Conservation (phyloP, 2,888 invertebrate genomes). For the Drosophila hamatofila region DNA sequence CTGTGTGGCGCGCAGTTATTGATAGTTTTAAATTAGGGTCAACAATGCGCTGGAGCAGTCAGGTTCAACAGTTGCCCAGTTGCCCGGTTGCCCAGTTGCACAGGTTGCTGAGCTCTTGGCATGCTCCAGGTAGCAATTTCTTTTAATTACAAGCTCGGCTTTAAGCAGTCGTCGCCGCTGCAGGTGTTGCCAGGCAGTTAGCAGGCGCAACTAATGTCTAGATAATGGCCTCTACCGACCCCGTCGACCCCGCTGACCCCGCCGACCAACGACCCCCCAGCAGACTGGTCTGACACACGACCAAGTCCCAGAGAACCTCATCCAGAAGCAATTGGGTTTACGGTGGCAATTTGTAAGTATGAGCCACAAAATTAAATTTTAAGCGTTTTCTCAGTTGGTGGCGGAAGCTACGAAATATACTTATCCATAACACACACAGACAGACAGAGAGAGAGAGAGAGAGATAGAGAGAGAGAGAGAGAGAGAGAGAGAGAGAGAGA, state of each 20-base stretch:
- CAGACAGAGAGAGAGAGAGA: background rate
- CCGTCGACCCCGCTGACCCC: constrained; percentile 4
- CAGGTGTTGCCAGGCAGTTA: constrained; percentile 75
- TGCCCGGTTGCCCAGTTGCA: background rate
- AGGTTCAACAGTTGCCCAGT: constrained; percentile 20
- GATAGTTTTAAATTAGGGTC: constrained; percentile 81
- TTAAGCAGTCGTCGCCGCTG: constrained; percentile 54
- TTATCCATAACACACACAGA: constrained; percentile 2
- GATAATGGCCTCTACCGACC: constrained; percentile 51
- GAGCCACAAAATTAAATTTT: constrained; percentile 46
- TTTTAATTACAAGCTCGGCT: constrained; percentile 68
- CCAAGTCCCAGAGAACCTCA: constrained; percentile 12
- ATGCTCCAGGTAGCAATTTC: constrained; percentile 71
- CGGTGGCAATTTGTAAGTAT: constrained; percentile 58
- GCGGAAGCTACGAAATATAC: constrained; percentile 29
- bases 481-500: background rate
- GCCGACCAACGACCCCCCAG: background rate
- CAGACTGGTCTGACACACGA: constrained; percentile 11
- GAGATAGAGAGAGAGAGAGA: background rate
- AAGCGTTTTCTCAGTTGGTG: constrained; percentile 55
- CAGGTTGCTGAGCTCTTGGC: constrained; percentile 19
- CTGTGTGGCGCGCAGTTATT: constrained; percentile 68
- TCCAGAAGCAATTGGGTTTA: constrained; percentile 48
- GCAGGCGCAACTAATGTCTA: constrained; percentile 69
- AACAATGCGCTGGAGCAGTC: constrained; percentile 60